Base-by-base conservation (phyloP, 2,888 invertebrate species). In the Aricia artaxerxes region DNA sequence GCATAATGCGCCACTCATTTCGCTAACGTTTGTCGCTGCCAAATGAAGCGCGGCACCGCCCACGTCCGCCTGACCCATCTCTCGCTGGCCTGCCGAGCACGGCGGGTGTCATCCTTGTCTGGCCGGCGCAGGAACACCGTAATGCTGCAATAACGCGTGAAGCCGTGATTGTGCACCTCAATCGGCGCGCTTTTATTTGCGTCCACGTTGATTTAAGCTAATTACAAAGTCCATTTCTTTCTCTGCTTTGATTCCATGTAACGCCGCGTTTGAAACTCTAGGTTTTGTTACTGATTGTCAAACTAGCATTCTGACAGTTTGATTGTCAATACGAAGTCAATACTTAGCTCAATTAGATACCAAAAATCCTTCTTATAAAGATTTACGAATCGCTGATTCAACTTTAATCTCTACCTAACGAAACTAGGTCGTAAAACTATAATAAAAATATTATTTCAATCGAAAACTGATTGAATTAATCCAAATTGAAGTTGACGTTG, bases 1-100 rank as follows among this genome's bases (percentile, higher is more conserved):
- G 89, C 92, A 92, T 92, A 92, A 92, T 91, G 86, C 86, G 84
- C 87, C 85, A 88, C 89, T 91, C 92, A 91, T 92, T 92, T 90
- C 87, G 85, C 86, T 85, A 83, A 84, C 90, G 89, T 89, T 91
- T 92, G 91, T 91, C 88, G 88, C 83, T 87, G 88, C 86, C 90
- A 90, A 92, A 92, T 92, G 92, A 92, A 91, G 90, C 92, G 90
- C 84, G 79, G 84, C 86, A 86, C 85, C 84, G 83, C 77, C 89
- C 89, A 88, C 80, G 78, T 73, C 81, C 83, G 82, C 82, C 16
- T 78, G 87, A 85, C 79, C 89, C 79, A 81, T 80, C 81, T 84
- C 84, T 85, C 84, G 80, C 79, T 82, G 81, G 81, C 80, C 81
- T 78, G 80, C 61, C 73, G 35, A 81, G 78, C 77, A 75, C 73